Conservation (phyloP, 2,113 vertebrate genomes). For the Halichoerus grypus region DNA sequence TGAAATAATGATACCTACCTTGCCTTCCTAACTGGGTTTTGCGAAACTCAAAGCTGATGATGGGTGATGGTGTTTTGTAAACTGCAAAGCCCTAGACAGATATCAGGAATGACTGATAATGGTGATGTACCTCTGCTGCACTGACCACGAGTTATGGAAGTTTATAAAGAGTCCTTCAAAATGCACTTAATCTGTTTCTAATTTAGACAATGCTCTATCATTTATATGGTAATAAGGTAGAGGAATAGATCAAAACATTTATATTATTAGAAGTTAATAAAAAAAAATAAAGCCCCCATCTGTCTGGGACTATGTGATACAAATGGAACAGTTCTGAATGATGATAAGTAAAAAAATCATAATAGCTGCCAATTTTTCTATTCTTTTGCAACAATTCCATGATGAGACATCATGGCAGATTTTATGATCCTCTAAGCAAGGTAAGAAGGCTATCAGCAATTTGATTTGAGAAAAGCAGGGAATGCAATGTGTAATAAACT, state of each 20-base stretch:
- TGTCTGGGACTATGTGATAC: background rate
- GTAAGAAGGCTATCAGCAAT: background rate
- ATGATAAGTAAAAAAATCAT: background rate
- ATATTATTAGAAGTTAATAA: background rate
- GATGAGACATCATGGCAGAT: background rate
- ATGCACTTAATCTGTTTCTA: background rate
- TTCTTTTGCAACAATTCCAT: background rate
- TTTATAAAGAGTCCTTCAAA: background rate
- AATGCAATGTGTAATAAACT: background rate
- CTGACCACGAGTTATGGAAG: background rate
- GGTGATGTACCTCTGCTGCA: background rate
- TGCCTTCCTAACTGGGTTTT: background rate
- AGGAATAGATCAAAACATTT: background rate
- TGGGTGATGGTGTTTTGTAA: background rate
- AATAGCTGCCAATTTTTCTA: background rate
- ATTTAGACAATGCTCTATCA: background rate
- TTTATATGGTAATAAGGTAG: background rate
- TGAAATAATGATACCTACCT: background rate
- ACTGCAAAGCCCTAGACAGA: background rate
- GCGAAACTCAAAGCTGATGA: background rate
- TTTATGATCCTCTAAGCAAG: slow-evolving; percentile 2
- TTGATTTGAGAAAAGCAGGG: background rate
- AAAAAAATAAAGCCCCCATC: background rate
- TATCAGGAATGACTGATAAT: background rate
- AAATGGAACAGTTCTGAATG: background rate